Evolutionary conservation across 2,797 vertebrate genomes (phyloP).

Genomic region (Rachycentron canadum): DNA sequence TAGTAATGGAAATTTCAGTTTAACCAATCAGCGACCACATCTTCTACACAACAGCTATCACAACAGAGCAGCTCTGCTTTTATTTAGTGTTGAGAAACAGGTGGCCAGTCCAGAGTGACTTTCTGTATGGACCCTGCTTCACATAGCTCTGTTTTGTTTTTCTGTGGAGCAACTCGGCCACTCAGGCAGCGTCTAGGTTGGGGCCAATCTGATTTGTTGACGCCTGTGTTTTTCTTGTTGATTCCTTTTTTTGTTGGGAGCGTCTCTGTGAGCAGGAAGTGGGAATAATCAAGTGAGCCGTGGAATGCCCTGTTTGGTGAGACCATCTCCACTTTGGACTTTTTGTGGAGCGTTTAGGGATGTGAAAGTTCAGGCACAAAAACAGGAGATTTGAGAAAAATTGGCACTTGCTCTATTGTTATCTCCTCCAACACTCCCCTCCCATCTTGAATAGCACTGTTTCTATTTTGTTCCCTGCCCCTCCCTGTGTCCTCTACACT

Average conservation of each 20-base stretch:
- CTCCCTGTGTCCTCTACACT: conserved; percentile 14
- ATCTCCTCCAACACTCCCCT: neutral
- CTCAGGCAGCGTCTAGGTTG: conserved; percentile 24
- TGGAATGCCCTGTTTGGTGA: conserved; percentile 83
- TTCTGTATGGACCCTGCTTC: conserved; percentile 18
- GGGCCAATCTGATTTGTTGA: conserved; percentile 71
- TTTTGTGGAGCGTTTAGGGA: conserved; percentile 22
- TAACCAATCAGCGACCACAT: conserved; percentile 10
- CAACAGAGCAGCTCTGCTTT: conserved; percentile 19
- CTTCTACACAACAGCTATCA: conserved; percentile 14
- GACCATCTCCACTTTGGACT: conserved; percentile 32
- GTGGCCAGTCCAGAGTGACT: conserved; percentile 17
- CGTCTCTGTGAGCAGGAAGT: conserved; percentile 76
- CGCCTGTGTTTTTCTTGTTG: conserved; percentile 80
- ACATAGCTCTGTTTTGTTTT: conserved; percentile 31
- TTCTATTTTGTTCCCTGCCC: conserved; percentile 19
- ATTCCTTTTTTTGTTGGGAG: conserved; percentile 77
- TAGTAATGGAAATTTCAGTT: neutral
- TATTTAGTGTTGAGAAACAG: conserved; percentile 21
- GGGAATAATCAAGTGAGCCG: conserved; percentile 81
- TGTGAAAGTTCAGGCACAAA: conserved; percentile 11
- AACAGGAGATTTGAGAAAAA: conserved; percentile 19
- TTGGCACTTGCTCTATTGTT: conserved; percentile 8
- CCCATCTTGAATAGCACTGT: conserved; percentile 2
- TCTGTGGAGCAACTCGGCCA: conserved; percentile 7